These are phyloP conservation scores for Limnephilus marmoratus DNA, from an alignment of 2,888 invertebrate species.

Conservation along the genomic window DNA sequence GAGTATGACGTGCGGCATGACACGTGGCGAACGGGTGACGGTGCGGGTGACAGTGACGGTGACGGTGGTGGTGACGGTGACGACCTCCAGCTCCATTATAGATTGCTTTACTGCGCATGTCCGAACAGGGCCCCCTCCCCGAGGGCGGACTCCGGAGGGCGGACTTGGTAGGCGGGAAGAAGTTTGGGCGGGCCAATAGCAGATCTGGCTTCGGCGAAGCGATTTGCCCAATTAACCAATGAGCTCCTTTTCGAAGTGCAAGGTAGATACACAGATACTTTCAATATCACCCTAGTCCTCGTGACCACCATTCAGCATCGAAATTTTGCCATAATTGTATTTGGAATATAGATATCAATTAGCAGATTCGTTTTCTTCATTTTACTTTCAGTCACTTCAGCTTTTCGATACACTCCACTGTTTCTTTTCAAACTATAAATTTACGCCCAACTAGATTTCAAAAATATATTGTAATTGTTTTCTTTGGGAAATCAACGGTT, in stretches of 20 bases:
- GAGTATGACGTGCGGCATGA: not conserved
- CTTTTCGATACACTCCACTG: too few relatives aligned
- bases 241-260: not conserved
- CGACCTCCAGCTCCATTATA: constrained; percentile 2
- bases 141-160: constrained; percentile 8
- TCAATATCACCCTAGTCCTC: not conserved
- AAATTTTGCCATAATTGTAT: too few relatives aligned
- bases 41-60: too few relatives aligned
- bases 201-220: not conserved
- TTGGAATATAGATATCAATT: too few relatives aligned
- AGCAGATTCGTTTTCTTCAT: too few relatives aligned
- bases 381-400: too few relatives aligned
- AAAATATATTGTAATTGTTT: too few relatives aligned
- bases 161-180: constrained; percentile 7
- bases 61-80: not conserved
- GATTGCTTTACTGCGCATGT: constrained; percentile 2
- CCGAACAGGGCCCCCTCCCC: not conserved
- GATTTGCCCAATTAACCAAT: constrained; percentile 20
- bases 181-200: constrained; percentile 32
- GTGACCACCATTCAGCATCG: too few relatives aligned
- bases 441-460: too few relatives aligned
- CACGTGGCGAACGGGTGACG: not conserved
- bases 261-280: not conserved
- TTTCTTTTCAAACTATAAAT: too few relatives aligned
- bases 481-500: too few relatives aligned